Base-by-base conservation (phyloP, 2,888 invertebrate genomes). In the Syrista parreyssii region DNA sequence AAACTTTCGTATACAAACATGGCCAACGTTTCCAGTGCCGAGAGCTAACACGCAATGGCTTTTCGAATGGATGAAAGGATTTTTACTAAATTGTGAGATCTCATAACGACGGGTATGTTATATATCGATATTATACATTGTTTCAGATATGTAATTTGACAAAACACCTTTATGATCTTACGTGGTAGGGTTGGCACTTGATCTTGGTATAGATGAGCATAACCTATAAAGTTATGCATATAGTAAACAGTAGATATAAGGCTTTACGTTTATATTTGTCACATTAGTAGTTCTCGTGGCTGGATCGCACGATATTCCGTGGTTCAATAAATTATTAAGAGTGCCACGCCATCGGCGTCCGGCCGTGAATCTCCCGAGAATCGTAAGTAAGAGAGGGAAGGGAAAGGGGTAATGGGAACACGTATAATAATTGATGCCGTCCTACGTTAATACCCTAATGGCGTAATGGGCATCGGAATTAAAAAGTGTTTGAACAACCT, bases 401-500 rank as follows among this genome's bases (percentile, higher is more conserved):
- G 36, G 12, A 74, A 74, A 35, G n/a, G 35, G 30, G 36, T 34
- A 34, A 40, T n/a, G 30, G 74, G 74, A 35, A 30, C 36, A n/a
- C 35, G 74, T 40, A 33, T n/a, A 40, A 74, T 74, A 74, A 74
- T 74, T 74, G 74, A 74, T 35, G 34, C 74, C 33, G 33, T 35
- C 74, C 33, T 35, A 30, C 32, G 74, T 74, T 74, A 74, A 74
- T 74, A 40, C 34, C 74, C 74, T 74, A 74, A 74, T 40, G 74
- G 74, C 74, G 74, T 35, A 30, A 30, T 33, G 11, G 23, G 33
- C 74, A 40, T 74, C 35, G 34, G 74, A 35, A 74, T 74, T 74
- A 74, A 74, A 74, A 74, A 74, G 33, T 74, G 74, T 74, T 74
- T 74, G 74, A 74, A 74, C 74, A 40, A 30, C 36, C 74, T 12